Evolutionary conservation across 64 coral and sea anemone genomes (phyloP), one percentile per base, ranked within the genome.

Genomic region (Anthopleura sola): DNA sequence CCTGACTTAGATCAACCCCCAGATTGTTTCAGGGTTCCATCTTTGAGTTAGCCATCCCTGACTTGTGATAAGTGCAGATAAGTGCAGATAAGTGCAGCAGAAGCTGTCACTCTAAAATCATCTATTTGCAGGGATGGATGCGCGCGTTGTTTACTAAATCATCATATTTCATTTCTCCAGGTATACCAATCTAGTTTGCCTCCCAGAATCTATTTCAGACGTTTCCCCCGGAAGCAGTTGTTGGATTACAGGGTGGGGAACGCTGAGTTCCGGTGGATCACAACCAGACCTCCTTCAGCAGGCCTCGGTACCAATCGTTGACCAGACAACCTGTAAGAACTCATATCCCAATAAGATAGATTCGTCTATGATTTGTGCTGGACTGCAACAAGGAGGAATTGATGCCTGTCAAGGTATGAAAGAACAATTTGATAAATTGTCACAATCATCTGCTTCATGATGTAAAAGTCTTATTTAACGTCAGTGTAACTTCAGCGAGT

Each of bases 241-340:
- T 33, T 50, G 74, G 16, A 91, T 93, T 15, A 81, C 83, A 19
- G 92, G 92, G 0, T 93, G 92, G 92, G 92, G 92, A 19, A 89
- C 83, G 11, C 29, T 90, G 13, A 26, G 51, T 19, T 83, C 88
- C 1, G 84, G 68, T 53, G 88, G 88, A 19, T 20, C 10, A 1
- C 78, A 82, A 28, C 84, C 92, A 0, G 75, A 83, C 36, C 69
- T 51, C 32, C 78, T 94, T 3, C 78, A 83, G 37, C 88, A 90
- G 38, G 92, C 88, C 0, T 69, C 56, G 16, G 92, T 94, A 47
- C 92, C 92, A 39, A 86, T 94, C n/a, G 81, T 90, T 3, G 23
- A 6, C 7, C 84, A 90, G 75, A 31, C 16, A 31, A 66, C 11
- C 7, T 94, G 92, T 29, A 12, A 87, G 36, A 46, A 34, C 6